These are phyloP conservation scores for Ormyrus labotus DNA, from an alignment of 2,888 invertebrate species.

Conservation along the genomic window DNA sequence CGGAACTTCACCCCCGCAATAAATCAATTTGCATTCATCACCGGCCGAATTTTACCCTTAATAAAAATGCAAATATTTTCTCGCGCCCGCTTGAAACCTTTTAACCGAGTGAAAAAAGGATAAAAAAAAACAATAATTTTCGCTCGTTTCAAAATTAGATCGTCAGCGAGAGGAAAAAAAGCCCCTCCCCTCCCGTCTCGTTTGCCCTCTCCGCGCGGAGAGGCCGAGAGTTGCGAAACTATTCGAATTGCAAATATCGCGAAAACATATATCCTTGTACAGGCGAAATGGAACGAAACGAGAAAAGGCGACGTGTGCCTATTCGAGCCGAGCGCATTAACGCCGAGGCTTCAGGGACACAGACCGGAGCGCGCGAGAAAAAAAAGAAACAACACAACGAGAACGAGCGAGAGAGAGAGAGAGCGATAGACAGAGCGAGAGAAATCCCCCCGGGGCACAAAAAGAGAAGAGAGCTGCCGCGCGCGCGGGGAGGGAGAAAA, in stretches of 20 bases:
- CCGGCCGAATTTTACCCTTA: too few species aligned
- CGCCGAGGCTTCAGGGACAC: conserved; percentile 35
- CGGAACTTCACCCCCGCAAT: too few species aligned
- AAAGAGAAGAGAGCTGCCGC: conserved; percentile 30
- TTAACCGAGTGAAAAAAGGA: too few species aligned
- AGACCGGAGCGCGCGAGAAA: conserved; percentile 23
- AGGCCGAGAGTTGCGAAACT: background rate
- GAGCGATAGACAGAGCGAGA: conserved; percentile 45
- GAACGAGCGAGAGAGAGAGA: conserved; percentile 34
- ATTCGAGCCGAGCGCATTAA: conserved; percentile 43
- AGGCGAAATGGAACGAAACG: conserved; percentile 42
- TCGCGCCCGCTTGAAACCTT: too few species aligned
- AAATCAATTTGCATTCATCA: too few species aligned
- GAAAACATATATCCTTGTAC: conserved; percentile 38
- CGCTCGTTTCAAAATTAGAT: too few species aligned
- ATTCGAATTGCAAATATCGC: conserved; percentile 40
- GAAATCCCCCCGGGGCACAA: conserved; percentile 35
- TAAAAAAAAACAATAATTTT: too few species aligned
- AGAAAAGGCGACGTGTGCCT: conserved; percentile 36
- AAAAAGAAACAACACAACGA: background rate
- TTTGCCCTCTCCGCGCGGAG: too few species aligned
- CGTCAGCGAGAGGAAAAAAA: too few species aligned
- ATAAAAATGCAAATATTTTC: too few species aligned
- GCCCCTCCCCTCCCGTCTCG: too few species aligned
- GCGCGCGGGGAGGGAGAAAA: conserved; percentile 45